Base-by-base conservation (phyloP, 1,140 invertebrate species). In the Hetaerina americana region DNA sequence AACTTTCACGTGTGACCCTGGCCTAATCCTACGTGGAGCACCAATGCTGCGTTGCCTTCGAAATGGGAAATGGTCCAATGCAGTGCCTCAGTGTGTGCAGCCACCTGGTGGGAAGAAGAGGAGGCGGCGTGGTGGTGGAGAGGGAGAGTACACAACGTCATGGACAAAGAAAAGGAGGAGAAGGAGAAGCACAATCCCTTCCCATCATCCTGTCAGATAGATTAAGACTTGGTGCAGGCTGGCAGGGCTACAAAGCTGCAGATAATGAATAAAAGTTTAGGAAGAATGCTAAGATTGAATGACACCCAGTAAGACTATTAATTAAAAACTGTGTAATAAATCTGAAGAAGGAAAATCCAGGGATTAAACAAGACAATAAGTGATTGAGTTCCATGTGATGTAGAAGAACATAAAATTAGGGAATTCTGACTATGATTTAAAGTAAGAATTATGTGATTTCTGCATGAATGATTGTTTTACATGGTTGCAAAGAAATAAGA, bases 31-130 rank as follows among this genome's bases (percentile, higher is more conserved):
- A 40, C 85, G 86, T 70, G 93, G 93, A 27, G 87, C 90, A 2
- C 84, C 87, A 18, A 89, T 90, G 81, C 81, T 93, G 22, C 87
- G 88, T 76, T 93, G 90, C 82, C 80, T 92, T 72, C 88, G 88
- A 76, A 91, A 89, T 77, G 91, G 92, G 25, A 90, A 91, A 81
- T 96, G 93, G 93, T 93, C 91, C 0, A 90, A 89, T 73, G 86
- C 89, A 0, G 89, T 93, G 71, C 92, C 93, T 0, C 86, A 87
- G 25, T 91, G 89, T 70, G 40, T 57, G 40, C 40, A 57, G 10
- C 40, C 40, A 18, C 40, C 40, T 5, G 40, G 40, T 18, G 40
- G 40, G 2, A 57, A 57, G 40, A 57, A n/a, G 10, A 57, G 40
- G 40, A 12, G 40, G 3, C 40, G 40, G 2, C 40, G 40, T 57